Base-by-base conservation (phyloP, 2,797 vertebrate species). In the Gymnoscopelus braueri region DNA sequence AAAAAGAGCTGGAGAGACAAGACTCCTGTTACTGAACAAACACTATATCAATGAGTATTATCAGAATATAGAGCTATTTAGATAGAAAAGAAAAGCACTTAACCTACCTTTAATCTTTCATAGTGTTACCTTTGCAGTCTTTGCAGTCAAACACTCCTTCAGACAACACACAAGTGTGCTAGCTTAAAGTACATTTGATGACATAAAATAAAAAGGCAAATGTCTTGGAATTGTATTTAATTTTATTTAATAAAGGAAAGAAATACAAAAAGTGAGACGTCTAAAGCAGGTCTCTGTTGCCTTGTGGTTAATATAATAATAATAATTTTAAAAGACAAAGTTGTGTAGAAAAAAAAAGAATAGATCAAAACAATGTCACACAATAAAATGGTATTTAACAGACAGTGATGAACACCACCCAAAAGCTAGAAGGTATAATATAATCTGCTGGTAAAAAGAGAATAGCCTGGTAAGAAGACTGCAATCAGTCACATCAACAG, bases 211-310 rank as follows among this genome's bases (percentile, higher is more conserved):
- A 15, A 51, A 11, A 56, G 15, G 15, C 11, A 23, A 23, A 12
- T 69, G 72, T 63, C 24, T 67, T 44, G 44, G 80, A 69, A 71
- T 56, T 91, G 89, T 89, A 91, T 89, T 91, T 72, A 69, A 71
- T 56, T 91, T 89, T 89, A 91, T 89, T 91, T 72, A 44, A 69
- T 44, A 44, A 44, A 44, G 7, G 67, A 83, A 69, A 65, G 64
- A 78, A 75, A 80, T 80, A 54, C 35, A 69, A 68, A 68, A 67
- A 44, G 6, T 83, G 79, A 62, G 50, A 55, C 67, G 44, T 10
- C 55, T 77, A 68, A 72, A 86, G 82, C 58, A 78, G 61, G 60
- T 78, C 48, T 77, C 7, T 58, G 63, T 65, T 67, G 69, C 71
- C 56, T 74, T 19, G 64, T 63, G 60, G 64, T 80, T 81, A 84